Conservation (phyloP, 2,888 invertebrate genomes). For the Leptopterna dolabrata region DNA sequence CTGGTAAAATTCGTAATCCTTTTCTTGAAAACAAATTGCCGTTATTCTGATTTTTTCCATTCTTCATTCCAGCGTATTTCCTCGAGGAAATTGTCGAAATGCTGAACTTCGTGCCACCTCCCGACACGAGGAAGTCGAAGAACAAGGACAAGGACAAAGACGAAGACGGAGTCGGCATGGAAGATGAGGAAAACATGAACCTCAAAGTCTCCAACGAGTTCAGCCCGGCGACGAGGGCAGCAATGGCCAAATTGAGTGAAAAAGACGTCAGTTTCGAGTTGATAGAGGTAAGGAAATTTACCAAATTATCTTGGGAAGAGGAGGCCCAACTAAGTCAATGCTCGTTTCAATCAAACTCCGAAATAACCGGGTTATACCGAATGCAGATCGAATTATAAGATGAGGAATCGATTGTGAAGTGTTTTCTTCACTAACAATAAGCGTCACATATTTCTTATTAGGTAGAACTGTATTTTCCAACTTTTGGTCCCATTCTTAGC, state of each 20-base stretch:
- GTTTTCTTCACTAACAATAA: too few species aligned
- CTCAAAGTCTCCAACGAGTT: slow-evolving; percentile 69
- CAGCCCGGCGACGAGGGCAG: slow-evolving; percentile 71
- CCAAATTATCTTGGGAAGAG: neutral
- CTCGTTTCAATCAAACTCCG: too few species aligned
- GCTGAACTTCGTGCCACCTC: slow-evolving; percentile 83
- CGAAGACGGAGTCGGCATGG: slow-evolving; percentile 67
- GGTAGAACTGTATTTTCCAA: too few species aligned
- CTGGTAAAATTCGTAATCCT: too few species aligned
- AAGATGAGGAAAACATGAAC: slow-evolving; percentile 82
- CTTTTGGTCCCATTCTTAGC: too few species aligned
- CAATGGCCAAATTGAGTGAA: slow-evolving; percentile 84
- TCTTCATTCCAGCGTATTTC: slow-evolving; percentile 77
- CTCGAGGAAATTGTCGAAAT: slow-evolving; percentile 93
- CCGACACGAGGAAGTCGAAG: slow-evolving; percentile 80
- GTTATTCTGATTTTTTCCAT: neutral
- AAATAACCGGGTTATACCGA: too few species aligned
- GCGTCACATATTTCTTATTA: too few species aligned
- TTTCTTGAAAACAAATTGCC: too few species aligned
- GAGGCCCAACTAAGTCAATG: too few species aligned
- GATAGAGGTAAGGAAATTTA: slow-evolving; percentile 72
- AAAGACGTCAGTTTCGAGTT: slow-evolving; percentile 94
- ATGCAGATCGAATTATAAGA: too few species aligned
- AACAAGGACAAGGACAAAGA: slow-evolving; percentile 72
- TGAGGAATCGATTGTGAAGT: too few species aligned